phyloP scores from a whole-genome alignment of 1,140 invertebrate genomes.

The Venturia canescens region DNA sequence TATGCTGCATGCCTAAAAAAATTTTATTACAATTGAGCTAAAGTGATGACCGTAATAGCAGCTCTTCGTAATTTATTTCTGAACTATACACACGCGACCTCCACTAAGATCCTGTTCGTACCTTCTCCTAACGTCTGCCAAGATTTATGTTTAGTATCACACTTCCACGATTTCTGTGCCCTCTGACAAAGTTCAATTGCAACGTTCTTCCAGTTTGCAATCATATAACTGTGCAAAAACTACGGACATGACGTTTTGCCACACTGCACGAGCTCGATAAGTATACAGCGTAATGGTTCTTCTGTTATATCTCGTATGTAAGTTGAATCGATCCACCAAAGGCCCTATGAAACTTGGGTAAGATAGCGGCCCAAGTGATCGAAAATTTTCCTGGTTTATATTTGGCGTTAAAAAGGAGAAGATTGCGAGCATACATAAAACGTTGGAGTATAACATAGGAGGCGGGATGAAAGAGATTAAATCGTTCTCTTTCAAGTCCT shows the following conservation, averaged over 20 bases:
- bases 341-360: not conserved
- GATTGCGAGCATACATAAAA: constrained; percentile 25
- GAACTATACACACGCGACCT: constrained; percentile 33
- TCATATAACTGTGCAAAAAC: not conserved
- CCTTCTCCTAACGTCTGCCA: not conserved
- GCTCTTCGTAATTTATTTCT: constrained; percentile 9
- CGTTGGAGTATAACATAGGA: constrained; percentile 31
- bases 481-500: constrained; percentile 50
- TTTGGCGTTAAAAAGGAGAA: not conserved
- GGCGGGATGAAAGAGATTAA: constrained; percentile 53
- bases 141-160: constrained; percentile 38
- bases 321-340: not conserved
- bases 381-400: not conserved
- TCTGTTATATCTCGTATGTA: not conserved
- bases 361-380: not conserved
- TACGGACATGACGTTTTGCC: not conserved
- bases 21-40: no score
- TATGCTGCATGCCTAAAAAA: no score
- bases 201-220: not conserved
- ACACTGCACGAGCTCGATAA: not conserved
- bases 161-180: constrained; percentile 24
- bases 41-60: not conserved
- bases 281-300: not conserved
- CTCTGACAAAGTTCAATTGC: not conserved
- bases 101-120: constrained; percentile 29